Conservation (phyloP, 2,797 vertebrate genomes). For the Protonibea diacanthus region DNA sequence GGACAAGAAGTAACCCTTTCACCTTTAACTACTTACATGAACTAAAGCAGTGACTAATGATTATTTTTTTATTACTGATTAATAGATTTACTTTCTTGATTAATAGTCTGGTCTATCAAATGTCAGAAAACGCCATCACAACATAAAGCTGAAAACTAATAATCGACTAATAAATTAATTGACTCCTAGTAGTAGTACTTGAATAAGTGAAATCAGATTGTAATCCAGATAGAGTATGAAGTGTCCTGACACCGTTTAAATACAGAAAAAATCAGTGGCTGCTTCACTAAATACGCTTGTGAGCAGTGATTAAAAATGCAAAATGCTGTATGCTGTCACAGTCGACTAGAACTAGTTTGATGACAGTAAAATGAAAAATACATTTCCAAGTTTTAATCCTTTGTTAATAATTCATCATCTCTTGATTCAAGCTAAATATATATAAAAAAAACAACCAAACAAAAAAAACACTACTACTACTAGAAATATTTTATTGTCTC, state of each 20-base stretch:
- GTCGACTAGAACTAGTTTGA: not conserved
- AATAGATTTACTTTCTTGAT: not conserved
- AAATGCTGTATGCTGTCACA: not conserved
- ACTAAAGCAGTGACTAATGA: not conserved
- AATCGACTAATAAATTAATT: not conserved
- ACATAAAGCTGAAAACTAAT: not conserved
- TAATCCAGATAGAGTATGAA: not conserved
- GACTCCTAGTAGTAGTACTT: not conserved
- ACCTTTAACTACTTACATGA: not conserved
- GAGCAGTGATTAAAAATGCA: not conserved
- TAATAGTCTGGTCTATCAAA: not conserved
- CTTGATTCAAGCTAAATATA: not conserved
- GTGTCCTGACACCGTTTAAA: not conserved
- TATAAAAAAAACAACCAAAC: too few relatives aligned
- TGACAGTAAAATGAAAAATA: conserved; percentile 6
- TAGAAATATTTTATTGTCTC: not conserved
- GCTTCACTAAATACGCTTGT: not conserved
- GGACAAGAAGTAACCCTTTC: not conserved
- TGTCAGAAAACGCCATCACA: not conserved
- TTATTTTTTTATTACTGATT: not conserved
- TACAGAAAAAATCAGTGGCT: not conserved
- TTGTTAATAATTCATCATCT: not conserved
- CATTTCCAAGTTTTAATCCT: not conserved
- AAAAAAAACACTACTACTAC: too few relatives aligned
- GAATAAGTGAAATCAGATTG: not conserved